phyloP scores from a whole-genome alignment of 1,140 invertebrate genomes.

The Spodoptera frugiperda region DNA sequence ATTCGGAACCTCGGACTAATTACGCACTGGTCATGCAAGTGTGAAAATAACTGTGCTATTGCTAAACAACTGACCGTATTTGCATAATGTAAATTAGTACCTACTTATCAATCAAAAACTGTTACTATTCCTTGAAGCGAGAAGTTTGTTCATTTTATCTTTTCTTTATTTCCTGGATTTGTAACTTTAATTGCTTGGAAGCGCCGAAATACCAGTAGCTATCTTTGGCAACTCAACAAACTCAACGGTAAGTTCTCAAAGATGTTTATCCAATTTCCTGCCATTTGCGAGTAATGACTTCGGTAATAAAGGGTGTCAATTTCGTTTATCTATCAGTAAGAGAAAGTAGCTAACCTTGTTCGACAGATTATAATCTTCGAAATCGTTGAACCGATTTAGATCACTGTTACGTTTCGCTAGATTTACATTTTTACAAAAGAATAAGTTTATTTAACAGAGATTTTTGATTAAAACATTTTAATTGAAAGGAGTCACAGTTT shows the following conservation, averaged over 20 bases:
- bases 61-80: slow-evolving; percentile 21
- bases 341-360: slow-evolving; percentile 45
- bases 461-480: background rate
- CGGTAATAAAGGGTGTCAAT: slow-evolving; percentile 37
- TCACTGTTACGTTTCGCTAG: slow-evolving; percentile 7
- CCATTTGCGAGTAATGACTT: slow-evolving; percentile 12
- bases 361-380: slow-evolving; percentile 26
- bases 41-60: slow-evolving; percentile 24
- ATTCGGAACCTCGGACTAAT: slow-evolving; percentile 21
- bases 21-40: slow-evolving; percentile 24
- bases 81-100: slow-evolving; percentile 8
- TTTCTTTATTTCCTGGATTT: background rate
- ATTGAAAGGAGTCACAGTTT: background rate
- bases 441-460: slow-evolving; percentile 11
- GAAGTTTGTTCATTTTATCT: background rate
- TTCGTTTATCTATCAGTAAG: slow-evolving; percentile 38
- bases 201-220: background rate
- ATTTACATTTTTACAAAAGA: background rate
- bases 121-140: background rate
- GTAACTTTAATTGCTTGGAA: background rate
- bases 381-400: slow-evolving; percentile 40
- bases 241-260: background rate
- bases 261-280: background rate
- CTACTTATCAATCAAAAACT: slow-evolving; percentile 1
- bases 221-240: background rate